These are phyloP conservation scores for Thecophora atra DNA, from an alignment of 2,888 invertebrate genomes.

Conservation along the genomic window DNA sequence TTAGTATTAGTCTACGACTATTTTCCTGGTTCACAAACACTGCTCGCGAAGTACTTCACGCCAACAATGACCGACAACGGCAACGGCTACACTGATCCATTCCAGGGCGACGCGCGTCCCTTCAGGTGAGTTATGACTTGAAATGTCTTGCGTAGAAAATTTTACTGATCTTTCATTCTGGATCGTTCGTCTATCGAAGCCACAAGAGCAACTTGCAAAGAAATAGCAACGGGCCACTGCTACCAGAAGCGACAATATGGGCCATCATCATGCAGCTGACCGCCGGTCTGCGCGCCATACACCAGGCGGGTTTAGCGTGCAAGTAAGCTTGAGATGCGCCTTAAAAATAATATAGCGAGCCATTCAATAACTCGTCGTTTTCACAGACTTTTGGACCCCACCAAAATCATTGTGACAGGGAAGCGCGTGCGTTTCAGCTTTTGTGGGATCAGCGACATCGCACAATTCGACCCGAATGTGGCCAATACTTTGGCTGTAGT, in stretches of 20 bases:
- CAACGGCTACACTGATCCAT: conserved; percentile 79
- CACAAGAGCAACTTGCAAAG: conserved; percentile 66
- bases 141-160: neutral
- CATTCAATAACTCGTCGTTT: neutral
- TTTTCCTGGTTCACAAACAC: conserved; percentile 89
- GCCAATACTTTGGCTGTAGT: conserved; percentile 74
- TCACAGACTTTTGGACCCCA: conserved; percentile 84
- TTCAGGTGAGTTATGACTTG: conserved; percentile 59
- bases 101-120: conserved; percentile 79
- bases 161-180: conserved; percentile 33
- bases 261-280: conserved; percentile 94
- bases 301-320: conserved; percentile 75
- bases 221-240: conserved; percentile 75
- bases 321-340: conserved; percentile 64
- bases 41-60: conserved; percentile 86
- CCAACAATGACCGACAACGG: conserved; percentile 67
- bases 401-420: conserved; percentile 86
- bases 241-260: conserved; percentile 94
- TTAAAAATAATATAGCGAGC: neutral
- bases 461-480: conserved; percentile 77
- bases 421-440: conserved; percentile 84
- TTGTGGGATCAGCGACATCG: conserved; percentile 82
- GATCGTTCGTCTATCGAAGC: conserved; percentile 49
- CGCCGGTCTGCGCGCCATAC: conserved; percentile 90
- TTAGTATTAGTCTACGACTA: conserved; percentile 96